phyloP scores from a whole-genome alignment of 2,113 vertebrate genomes.

The Aphyosemion australe region DNA sequence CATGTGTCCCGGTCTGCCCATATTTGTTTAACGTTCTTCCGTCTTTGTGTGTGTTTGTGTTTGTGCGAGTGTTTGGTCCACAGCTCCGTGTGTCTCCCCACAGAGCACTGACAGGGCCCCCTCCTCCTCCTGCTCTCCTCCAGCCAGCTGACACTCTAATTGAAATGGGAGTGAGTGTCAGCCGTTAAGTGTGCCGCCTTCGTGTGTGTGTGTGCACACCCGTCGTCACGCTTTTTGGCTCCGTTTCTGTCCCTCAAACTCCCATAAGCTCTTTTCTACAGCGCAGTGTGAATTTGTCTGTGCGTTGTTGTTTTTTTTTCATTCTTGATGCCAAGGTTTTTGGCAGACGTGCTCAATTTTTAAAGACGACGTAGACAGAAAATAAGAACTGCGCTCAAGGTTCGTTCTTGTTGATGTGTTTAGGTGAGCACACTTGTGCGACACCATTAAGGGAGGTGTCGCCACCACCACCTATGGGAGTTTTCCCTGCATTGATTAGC shows the following conservation, averaged over 20 bases:
- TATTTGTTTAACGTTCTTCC: slow-evolving; percentile 6
- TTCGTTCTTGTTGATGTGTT: slow-evolving; percentile 25
- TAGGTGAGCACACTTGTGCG: slow-evolving; percentile 23
- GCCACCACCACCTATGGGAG: slow-evolving; percentile 41
- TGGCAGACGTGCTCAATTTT: slow-evolving; percentile 38
- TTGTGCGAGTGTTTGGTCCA: slow-evolving; percentile 50
- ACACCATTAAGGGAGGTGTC: slow-evolving; percentile 24
- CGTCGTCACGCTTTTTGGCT: slow-evolving; percentile 69
- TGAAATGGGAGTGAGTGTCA: slow-evolving; percentile 79
- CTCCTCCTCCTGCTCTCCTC: slow-evolving; percentile 46
- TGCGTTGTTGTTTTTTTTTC: slow-evolving; percentile 41
- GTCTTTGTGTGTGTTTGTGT: slow-evolving; percentile 11
- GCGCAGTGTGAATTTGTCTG: slow-evolving; percentile 49
- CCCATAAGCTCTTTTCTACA: slow-evolving; percentile 61
- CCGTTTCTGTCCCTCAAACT: slow-evolving; percentile 70
- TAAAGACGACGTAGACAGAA: slow-evolving; percentile 9
- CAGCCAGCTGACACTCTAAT: slow-evolving; percentile 78
- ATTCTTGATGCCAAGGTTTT: slow-evolving; percentile 14
- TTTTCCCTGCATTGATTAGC: slow-evolving; percentile 73
- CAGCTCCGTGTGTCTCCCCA: slow-evolving; percentile 61
- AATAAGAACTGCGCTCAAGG: slow-evolving; percentile 28
- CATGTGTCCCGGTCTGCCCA: background rate
- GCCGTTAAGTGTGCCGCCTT: slow-evolving; percentile 60
- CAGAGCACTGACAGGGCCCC: slow-evolving; percentile 57
- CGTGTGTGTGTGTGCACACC: slow-evolving; percentile 21